Evolutionary conservation across 2,888 invertebrate species (phyloP), one percentile per base, ranked within the genome.

Genomic region (Drosophila sordidula): DNA sequence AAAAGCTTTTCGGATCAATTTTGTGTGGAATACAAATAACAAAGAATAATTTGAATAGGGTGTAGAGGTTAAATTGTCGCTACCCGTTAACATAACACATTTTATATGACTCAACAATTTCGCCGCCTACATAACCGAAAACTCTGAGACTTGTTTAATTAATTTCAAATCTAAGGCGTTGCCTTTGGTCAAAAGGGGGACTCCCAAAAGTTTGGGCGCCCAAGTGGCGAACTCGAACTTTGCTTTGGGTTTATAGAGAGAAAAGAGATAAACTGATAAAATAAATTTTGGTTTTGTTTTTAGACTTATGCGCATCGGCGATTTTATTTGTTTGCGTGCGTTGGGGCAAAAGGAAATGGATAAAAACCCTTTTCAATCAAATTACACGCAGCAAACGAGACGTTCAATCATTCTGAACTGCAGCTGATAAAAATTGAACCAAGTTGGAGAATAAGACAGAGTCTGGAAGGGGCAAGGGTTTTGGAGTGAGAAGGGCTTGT

Each of bases 331-430:
- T 79, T 80, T 79, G 77, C 42, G 22, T 45, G 59, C 34, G n/a
- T 29, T 22, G 22, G 12, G 12, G 22, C n/a, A 22, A 36, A 36
- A 16, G 38, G 34, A 46, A 56, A 51, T 49, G 54, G 6, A 16
- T 32, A 22, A 49, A 52, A 81, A 82, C 84, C 81, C 75, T 84
- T 80, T 84, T 82, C 87, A 82, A 82, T 87, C 87, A 87, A 84
- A 84, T 82, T 78, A 72, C 71, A 63, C 44, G 38, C 61, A 62
- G 57, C 49, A 57, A 72, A 61, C 54, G 55, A 59, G 75, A 73
- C 64, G 55, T 67, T 83, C 86, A 83, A 80, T 82, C 80, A 86
- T 67, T 55, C 51, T 32, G 39, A 54, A 51, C 52, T 66, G 73
- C 71, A 71, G 42, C 45, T 61, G 59, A 54, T 62, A 51, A 39